Base-by-base conservation (phyloP, 2,113 vertebrate genomes). In the Chionomys nivalis region DNA sequence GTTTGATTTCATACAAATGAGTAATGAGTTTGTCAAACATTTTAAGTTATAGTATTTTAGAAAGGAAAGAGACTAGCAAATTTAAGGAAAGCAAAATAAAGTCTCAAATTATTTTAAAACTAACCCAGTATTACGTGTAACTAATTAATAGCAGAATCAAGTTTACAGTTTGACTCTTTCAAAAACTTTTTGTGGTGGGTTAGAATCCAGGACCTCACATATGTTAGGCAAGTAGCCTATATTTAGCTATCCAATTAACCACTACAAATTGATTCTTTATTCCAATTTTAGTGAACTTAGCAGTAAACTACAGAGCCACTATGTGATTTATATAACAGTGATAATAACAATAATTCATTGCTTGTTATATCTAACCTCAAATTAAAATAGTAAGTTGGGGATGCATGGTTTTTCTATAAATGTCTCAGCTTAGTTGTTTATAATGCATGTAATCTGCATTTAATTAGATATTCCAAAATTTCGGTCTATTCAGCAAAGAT, bases 401-500 rank as follows among this genome's bases (percentile, higher is more conserved):
- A 92, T 47, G 83, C 75, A 87, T 13, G 68, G 82, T 91, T 93
- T 58, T 49, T 93, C 68, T 95, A 66, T 86, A 94, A 90, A 94
- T 70, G 91, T 49, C 92, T 33, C 75, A 92, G 44, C 55, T 16
- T 95, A 66, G 31, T 94, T 95, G 7, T 94, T 79, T 16, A 66
- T 94, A 90, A 87, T 91, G 86, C 28, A 83, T 89, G 28, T 94
- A 92, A 96, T 87, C 47, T 42, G 72, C 49, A 6, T 88, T 88
- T 88, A 73, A 94, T 83, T 95, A 81, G 21, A 81, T 90, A 85
- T 61, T 93, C 19, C 94, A 90, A 89, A 87, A 78, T 95, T 93
- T 94, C n/a, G 87, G 63, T 78, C 68, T 96, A 26, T 87, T 96
- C 91, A 89, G 86, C 72, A 95, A 89, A 96, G 81, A 96, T 52